Evolutionary conservation across 2,888 invertebrate genomes (phyloP).

Genomic region (Nycteola revayana): DNA sequence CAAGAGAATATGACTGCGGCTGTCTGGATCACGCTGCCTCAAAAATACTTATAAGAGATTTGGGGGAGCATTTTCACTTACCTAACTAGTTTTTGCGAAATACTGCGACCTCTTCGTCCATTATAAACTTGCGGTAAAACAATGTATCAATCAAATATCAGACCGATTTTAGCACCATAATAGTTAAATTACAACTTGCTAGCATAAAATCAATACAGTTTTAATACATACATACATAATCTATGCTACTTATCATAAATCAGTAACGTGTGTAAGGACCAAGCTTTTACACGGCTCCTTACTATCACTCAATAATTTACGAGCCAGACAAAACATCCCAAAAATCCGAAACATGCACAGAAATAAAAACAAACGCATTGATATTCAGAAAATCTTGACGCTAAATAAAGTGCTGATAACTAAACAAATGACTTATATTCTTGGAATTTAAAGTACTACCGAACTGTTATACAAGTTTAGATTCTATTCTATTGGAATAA

Average conservation of each 20-base stretch:
- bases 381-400: slow-evolving; percentile 67
- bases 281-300: slow-evolving; percentile 24
- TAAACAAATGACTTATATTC: slow-evolving; percentile 79
- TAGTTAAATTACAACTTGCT: too few species aligned
- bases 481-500: slow-evolving; percentile 30
- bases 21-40: too few species aligned
- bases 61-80: too few species aligned
- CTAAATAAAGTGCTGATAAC: slow-evolving; percentile 81
- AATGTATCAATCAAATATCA: too few species aligned
- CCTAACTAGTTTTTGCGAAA: too few species aligned
- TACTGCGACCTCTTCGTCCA: too few species aligned
- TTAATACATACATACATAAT: slow-evolving; percentile 1
- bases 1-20: too few species aligned
- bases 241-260: slow-evolving; percentile 1
- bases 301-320: slow-evolving; percentile 44
- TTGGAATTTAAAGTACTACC: slow-evolving; percentile 66
- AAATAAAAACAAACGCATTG: slow-evolving; percentile 54
- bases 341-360: slow-evolving; percentile 47
- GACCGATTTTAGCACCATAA: too few species aligned
- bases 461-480: slow-evolving; percentile 17
- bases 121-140: too few species aligned
- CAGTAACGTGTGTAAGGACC: slow-evolving; percentile 8
- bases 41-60: too few species aligned
- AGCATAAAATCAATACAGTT: not conserved
- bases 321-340: slow-evolving; percentile 40